Conservation (phyloP, 2,888 invertebrate species). For the Pseudococcus longispinus region DNA sequence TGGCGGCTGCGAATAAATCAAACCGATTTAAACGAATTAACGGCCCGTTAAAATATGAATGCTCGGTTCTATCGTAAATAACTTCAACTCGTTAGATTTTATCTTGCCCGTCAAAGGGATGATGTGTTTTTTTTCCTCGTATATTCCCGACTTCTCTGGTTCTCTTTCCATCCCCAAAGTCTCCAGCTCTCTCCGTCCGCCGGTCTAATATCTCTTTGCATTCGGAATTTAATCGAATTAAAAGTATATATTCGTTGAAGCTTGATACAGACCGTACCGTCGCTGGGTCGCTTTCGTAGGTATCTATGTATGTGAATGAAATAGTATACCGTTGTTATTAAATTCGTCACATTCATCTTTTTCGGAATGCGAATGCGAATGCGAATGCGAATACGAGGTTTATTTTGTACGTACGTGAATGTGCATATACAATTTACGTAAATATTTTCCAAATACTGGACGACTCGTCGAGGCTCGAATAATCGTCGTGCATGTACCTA, state of each 20-base stretch:
- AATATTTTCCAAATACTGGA: neutral
- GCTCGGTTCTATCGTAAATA: constrained; percentile 33
- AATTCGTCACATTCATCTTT: constrained; percentile 27
- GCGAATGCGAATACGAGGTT: neutral
- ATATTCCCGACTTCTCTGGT: neutral
- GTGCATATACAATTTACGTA: neutral
- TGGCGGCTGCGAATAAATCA: constrained; percentile 18
- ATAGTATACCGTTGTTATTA: neutral
- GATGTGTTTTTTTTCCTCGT: constrained; percentile 16
- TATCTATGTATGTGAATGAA: neutral
- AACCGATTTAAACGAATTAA: constrained; percentile 45
- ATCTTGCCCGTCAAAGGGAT: constrained; percentile 2
- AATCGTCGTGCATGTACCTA: neutral
- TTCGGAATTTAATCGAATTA: constrained; percentile 35
- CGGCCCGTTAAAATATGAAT: constrained; percentile 46
- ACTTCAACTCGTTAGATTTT: constrained; percentile 18
- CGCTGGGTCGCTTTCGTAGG: neutral
- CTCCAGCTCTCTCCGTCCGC: neutral
- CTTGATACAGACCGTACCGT: neutral
- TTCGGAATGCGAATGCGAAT: neutral
- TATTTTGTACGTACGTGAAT: neutral
- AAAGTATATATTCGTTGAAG: neutral
- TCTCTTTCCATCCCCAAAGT: neutral
- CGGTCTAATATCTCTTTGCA: neutral
- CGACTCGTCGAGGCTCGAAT: neutral